Conservation (phyloP, 2,888 invertebrate genomes). For the Drosophila helvetica region DNA sequence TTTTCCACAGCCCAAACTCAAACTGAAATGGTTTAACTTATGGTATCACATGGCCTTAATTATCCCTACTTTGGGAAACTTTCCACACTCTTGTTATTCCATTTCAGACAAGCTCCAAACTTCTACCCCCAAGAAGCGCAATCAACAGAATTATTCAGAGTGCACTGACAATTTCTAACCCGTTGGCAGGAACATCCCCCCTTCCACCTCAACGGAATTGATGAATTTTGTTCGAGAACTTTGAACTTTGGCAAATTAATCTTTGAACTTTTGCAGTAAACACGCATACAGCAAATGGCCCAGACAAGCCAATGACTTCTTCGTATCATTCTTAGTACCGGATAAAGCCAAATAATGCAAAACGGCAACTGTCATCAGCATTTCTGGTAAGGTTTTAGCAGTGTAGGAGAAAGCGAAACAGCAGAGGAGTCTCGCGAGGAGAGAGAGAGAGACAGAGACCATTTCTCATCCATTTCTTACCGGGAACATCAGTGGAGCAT, state of each 20-base stretch:
- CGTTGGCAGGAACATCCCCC: neutral
- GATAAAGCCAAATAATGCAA: slow-evolving; percentile 12
- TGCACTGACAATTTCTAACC: neutral
- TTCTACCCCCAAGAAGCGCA: neutral
- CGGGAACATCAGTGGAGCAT: slow-evolving; percentile 21
- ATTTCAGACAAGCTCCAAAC: neutral
- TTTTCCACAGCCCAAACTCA: neutral
- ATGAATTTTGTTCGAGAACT: slow-evolving; percentile 7
- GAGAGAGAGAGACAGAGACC: neutral
- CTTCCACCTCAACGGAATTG: neutral
- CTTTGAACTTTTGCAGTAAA: neutral
- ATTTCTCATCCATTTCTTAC: slow-evolving; percentile 14
- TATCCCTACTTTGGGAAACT: neutral
- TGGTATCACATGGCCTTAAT: neutral
- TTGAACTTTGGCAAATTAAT: slow-evolving; percentile 1
- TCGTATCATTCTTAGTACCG: slow-evolving; percentile 1
- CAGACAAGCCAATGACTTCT: neutral
- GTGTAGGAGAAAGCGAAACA: neutral
- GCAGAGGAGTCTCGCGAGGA: no score
- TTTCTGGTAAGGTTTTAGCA: slow-evolving; percentile 8
- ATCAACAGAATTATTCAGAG: neutral
- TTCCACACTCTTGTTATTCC: neutral
- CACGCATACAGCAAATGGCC: slow-evolving; percentile 1
- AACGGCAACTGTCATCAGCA: slow-evolving; percentile 22
- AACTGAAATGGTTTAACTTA: neutral